Evolutionary conservation across 2,797 vertebrate genomes (phyloP), one percentile per base, ranked within the genome.

Genomic region (Siniperca scherzeri): DNA sequence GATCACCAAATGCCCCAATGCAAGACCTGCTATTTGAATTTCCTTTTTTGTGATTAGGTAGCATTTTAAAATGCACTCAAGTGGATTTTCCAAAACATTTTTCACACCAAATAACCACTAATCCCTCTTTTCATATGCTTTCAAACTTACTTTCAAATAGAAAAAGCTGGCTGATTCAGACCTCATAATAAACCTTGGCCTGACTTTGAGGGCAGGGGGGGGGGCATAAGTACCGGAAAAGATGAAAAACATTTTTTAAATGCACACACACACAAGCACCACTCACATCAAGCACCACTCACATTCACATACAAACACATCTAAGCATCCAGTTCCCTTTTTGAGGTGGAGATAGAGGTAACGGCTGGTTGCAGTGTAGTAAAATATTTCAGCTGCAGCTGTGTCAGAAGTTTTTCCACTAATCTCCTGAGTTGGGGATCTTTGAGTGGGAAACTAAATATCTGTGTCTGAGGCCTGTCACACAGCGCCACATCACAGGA

Each of bases 401-500:
- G 79, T 81, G 81, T 94, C 90, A 89, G 89, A 93, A 84, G 81
- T 94, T 92, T 92, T 85, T 80, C 85, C 80, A 74, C 85, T 93
- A 92, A 92, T 92, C 93, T 91, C 74, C 87, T 27, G 70, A 93
- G 89, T 86, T 87, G 83, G 66, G 74, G 78, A 80, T 91, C 83
- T 91, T 84, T 87, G 86, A 90, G 90, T 74, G 83, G 83, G 87
- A 88, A 92, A 88, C 88, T 89, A 91, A 92, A 94, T 90, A 89
- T 92, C 90, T 90, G 84, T 91, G 84, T 92, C 90, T 94, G 88
- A 90, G 86, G 80, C 89, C 91, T 91, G 92, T 94, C 91, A 94
- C 87, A 87, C 87, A 82, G 89, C 57, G 62, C 69, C 14, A 30
- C 90, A 90, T 94, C 91, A 90, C 86, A 88, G 81, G 81, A 86